Evolutionary conservation across 2,888 invertebrate species (phyloP), one percentile per base, ranked within the genome.

Genomic region (Melinaea marsaeus): DNA sequence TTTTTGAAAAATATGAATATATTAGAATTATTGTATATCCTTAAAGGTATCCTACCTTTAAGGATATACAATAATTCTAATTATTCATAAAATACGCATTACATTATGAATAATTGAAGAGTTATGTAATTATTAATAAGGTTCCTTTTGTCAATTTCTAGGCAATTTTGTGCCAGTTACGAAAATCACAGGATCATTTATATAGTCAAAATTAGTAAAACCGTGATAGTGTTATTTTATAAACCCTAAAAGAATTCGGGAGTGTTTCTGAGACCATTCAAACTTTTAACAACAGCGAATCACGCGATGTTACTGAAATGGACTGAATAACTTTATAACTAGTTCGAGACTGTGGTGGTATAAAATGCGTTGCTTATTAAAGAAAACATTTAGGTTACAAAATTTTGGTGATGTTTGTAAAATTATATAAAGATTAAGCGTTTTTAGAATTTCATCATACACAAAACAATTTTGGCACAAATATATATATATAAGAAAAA

Each of bases 261-360:
- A 77, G 79, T 75, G 75, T 74, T 72, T 74, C 70, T 69, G 65
- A 73, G 68, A 71, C 61, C 68, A 73, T 71, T 70, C 65, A 74
- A 75, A 73, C 74, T 73, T 72, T 79, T 75, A 77, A 78, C 68
- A 63, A 70, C 67, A 64, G 65, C 45, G 58, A 61, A 69, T 72
- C 84, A 83, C 79, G 84, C 78, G 65, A 74, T 69, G 70, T 55
- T 51, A 46, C 60, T 58, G 58, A 65, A 69, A 67, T 70, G 55
- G 46, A 48, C 62, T 67, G 55, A 63, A 56, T 62, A 68, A 65
- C 63, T 70, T 69, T 63, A 62, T 65, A 55, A 65, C 62, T 45
- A 46, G 56, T 64, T 61, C n/a, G 42, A 57, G 55, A 37, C 37
- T 37, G 7, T 6, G 42, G 42, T 42, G 11, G 7, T 4, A 51